These are phyloP conservation scores for Abrostola triplasia DNA, from an alignment of 2,888 invertebrate species.

Conservation along the genomic window DNA sequence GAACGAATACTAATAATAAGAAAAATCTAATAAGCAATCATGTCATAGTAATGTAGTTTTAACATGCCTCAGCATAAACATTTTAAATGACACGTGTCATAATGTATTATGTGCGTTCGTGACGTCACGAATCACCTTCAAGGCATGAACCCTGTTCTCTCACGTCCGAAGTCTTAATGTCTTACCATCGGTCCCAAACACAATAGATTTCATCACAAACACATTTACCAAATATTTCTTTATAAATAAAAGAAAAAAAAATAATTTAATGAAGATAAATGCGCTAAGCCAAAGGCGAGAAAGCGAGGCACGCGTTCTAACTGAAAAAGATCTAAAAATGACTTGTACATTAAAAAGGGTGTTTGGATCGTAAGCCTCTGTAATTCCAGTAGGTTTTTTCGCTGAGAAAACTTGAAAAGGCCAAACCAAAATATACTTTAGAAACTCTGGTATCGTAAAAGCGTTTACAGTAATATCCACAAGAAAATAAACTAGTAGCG, in stretches of 20 bases:
- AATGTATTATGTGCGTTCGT: not conserved
- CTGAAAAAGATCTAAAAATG: conserved; percentile 18
- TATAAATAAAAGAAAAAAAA: conserved; percentile 16
- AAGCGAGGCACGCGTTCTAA: conserved; percentile 22
- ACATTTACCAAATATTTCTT: conserved; percentile 11
- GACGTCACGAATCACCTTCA: conserved; percentile 7
- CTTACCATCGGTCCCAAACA: conserved; percentile 27
- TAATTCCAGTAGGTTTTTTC: not conserved
- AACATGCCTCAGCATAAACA: not conserved
- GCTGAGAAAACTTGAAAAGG: too few relatives aligned
- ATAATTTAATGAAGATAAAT: conserved; percentile 32
- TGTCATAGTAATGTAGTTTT: not conserved
- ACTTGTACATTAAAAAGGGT: conserved; percentile 4
- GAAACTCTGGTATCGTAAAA: too few relatives aligned
- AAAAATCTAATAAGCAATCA: not conserved
- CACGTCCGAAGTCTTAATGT: conserved; percentile 44
- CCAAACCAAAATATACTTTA: too few relatives aligned
- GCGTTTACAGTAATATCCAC: too few relatives aligned
- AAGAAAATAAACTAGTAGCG: too few relatives aligned
- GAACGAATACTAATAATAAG: not conserved
- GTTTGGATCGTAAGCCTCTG: not conserved
- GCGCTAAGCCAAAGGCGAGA: conserved; percentile 26
- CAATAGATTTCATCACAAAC: conserved; percentile 22
- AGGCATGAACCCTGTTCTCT: conserved; percentile 11
- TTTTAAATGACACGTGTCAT: not conserved